Base-by-base conservation (phyloP, 2,113 vertebrate species). In the Strix uralensis region DNA sequence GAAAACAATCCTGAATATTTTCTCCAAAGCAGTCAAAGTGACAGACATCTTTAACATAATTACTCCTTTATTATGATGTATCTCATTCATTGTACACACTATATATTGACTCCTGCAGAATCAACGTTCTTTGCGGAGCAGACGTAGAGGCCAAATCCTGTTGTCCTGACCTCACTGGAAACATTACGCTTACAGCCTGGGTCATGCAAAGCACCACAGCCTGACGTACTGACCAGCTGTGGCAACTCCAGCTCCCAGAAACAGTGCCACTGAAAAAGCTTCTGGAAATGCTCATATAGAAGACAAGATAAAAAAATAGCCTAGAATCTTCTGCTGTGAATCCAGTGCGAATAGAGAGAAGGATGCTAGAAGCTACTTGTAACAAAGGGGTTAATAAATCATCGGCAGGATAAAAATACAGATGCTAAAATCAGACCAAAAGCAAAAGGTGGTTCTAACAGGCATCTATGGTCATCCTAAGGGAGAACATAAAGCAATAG, bases 1-100 rank as follows among this genome's bases (percentile, higher is more conserved):
- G 79, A 83, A 95, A 94, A 91, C 54, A 84, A 67, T 81, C 73
- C 49, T 87, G 78, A 91, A 66, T 84, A 52, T 92, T 90, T 95
- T 84, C 63, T 67, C 81, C 23, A 23, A 92, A 89, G 81, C 2
- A 91, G 79, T 66, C 57, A 36, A 91, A 81, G 79, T 91, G 74
- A 82, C 80, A 81, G 74, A 11, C 30, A 85, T 69, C 59, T 78
- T 95, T 63, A 91, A 79, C 7, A 2, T 61, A 75, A 93, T 77
- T 85, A 59, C 44, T 72, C n/a, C 42, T 82, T 88, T 92, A 80
- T 91, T 81, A 44, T 70, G 92, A 40, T 90, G 22, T 72, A 75
- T 52, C 75, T 57, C 7, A 5, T 79, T 67, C 49, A 30, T 38
- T 70, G 47, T 38, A 70, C 13, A 8, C 23, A 32, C 44, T 70